These are phyloP conservation scores for Drosophila macrospina DNA, from an alignment of 2,888 invertebrate species.

Conservation along the genomic window DNA sequence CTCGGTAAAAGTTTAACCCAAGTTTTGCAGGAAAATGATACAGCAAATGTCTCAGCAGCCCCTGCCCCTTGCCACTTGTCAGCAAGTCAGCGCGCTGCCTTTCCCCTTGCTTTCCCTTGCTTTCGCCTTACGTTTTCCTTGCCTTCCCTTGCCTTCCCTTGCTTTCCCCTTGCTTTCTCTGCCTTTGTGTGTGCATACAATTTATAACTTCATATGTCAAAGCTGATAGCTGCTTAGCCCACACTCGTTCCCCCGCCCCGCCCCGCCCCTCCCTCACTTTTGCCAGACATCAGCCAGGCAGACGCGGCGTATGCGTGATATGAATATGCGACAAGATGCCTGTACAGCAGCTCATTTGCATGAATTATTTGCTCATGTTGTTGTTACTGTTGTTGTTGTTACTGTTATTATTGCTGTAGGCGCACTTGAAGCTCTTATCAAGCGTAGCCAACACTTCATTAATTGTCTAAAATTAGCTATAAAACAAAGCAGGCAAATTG, in stretches of 20 bases:
- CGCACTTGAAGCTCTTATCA: slow-evolving; percentile 69
- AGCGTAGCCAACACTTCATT: slow-evolving; percentile 79
- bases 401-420: slow-evolving; percentile 17
- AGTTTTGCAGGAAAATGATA: slow-evolving; percentile 33
- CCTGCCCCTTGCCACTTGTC: background rate
- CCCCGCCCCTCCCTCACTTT: slow-evolving; percentile 51
- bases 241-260: background rate
- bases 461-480: slow-evolving; percentile 82
- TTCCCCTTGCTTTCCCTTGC: slow-evolving; percentile 4
- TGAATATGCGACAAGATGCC: slow-evolving; percentile 45
- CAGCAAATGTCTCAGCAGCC: slow-evolving; percentile 21
- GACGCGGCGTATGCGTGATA: slow-evolving; percentile 70
- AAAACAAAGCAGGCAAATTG: slow-evolving; percentile 58
- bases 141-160: background rate
- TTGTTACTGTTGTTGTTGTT: slow-evolving; percentile 9
- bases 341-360: slow-evolving; percentile 72
- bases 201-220: slow-evolving; percentile 77
- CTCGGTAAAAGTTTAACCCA: slow-evolving; percentile 11
- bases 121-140: background rate
- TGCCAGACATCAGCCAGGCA: slow-evolving; percentile 51
- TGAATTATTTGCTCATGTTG: slow-evolving; percentile 61
- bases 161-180: slow-evolving; percentile 1
- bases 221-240: slow-evolving; percentile 47
- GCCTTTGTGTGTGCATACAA: slow-evolving; percentile 35
- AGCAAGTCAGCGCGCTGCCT: background rate